Base-by-base conservation (phyloP, 1,140 invertebrate species). In the Aphaenogaster ashmeadi region DNA sequence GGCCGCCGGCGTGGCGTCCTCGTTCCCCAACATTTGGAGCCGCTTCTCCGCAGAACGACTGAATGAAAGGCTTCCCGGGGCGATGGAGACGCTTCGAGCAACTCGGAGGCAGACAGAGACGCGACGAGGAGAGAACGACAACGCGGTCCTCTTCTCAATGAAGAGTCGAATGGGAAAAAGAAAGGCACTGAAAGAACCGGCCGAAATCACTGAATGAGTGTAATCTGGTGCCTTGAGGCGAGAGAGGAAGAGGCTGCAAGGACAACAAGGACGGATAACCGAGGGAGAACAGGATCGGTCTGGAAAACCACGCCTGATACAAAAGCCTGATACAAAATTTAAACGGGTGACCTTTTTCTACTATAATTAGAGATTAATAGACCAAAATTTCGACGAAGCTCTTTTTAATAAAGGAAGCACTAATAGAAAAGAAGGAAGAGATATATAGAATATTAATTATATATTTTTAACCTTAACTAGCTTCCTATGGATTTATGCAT, bases 191-290 rank as follows among this genome's bases (percentile, higher is more conserved):
- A 83, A 86, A 91, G 80, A 87, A 88, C 90, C 86, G 75, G 66
- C 79, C 81, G 77, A 89, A 89, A 91, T 92, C 84, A 91, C 90
- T 94, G 93, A 94, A 94, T 94, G 93, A 92, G 91, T 92, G 91
- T 93, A 93, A 93, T 94, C 87, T 93, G 88, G 41, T 86, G 79
- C 86, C 83, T 77, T 27, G 5, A 77, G 86, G 77, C 86, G 50
- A 85, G 11, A 74, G 56, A 62, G 81, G 64, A 62, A 85, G 69
- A 54, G 89, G 38, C 21, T 52, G 50, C 27, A 47, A 66, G 11
- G n/a, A 50, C n/a, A 56, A 62, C 36, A 56, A 69, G 60, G 36
- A 79, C 56, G 56, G 47, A 77, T 67, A 13, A 33, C 33, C 13
- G 71, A 86, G 3, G 33, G 11, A 75, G 79, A 86, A 79, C 71